These are phyloP conservation scores for Somateria mollissima DNA, from an alignment of 2,797 vertebrate genomes.

Conservation along the genomic window DNA sequence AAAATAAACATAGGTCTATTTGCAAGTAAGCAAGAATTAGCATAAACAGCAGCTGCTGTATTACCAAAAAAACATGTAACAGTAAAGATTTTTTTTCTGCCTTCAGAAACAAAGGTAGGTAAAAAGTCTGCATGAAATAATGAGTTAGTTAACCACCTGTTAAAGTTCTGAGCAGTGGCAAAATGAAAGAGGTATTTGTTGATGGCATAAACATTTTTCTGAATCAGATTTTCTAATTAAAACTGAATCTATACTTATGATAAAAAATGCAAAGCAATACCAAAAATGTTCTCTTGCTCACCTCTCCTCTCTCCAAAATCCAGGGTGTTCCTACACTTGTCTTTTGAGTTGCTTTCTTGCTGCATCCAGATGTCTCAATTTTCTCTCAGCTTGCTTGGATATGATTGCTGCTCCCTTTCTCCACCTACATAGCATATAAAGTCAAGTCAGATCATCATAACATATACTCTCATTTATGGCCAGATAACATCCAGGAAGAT, in stretches of 20 bases:
- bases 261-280: background rate
- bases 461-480: background rate
- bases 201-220: background rate
- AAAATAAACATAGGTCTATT: conserved; percentile 77
- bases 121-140: conserved; percentile 43
- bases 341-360: background rate
- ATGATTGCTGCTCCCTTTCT: background rate
- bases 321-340: background rate
- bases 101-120: conserved; percentile 62
- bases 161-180: background rate
- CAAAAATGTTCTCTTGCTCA: background rate
- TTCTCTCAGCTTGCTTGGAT: background rate
- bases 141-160: conserved; percentile 71
- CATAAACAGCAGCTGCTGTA: conserved; percentile 77
- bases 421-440: background rate
- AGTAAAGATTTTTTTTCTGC: conserved; percentile 51
- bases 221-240: conserved; percentile 44
- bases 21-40: conserved; percentile 80
- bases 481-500: background rate
- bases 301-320: background rate
- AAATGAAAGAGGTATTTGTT: background rate
- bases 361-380: background rate
- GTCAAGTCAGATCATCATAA: background rate
- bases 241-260: background rate
- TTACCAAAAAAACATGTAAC: conserved; percentile 52